Evolutionary conservation across 1,140 invertebrate species (phyloP).

Genomic region (Drosophila punjabiensis): DNA sequence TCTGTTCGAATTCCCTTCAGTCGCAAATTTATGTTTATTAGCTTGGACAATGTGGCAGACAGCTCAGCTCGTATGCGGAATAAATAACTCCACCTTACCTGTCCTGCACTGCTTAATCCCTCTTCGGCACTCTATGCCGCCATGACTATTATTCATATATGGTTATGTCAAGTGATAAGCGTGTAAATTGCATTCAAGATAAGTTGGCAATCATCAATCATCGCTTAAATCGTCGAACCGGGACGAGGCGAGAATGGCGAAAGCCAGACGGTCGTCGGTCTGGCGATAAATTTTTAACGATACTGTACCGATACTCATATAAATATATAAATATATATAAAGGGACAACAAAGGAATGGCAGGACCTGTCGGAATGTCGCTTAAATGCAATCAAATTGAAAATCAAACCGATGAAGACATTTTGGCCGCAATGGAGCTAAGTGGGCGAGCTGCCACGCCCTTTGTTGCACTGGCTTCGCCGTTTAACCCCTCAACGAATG

Average conservation of each 20-base stretch:
- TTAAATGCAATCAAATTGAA: constrained; percentile 82
- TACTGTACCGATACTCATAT: constrained; percentile 9
- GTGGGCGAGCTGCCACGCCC: constrained; percentile 50
- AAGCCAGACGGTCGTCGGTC: constrained; percentile 14
- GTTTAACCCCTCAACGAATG: constrained; percentile 10
- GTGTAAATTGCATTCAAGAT: constrained; percentile 65
- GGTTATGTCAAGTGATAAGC: constrained; percentile 59
- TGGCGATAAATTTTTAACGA: constrained; percentile 59
- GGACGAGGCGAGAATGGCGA: constrained; percentile 23
- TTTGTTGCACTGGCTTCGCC: constrained; percentile 63
- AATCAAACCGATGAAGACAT: constrained; percentile 79
- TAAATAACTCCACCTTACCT: constrained; percentile 32
- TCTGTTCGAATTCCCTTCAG: constrained; percentile 18
- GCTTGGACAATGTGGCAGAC: constrained; percentile 35
- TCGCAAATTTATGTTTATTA: constrained; percentile 52
- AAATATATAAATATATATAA: constrained; percentile 9
- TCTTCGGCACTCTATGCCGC: neutral
- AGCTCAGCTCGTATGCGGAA: constrained; percentile 18
- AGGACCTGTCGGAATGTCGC: constrained; percentile 48
- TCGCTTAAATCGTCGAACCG: constrained; percentile 66
- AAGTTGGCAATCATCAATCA: constrained; percentile 68
- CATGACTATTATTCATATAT: constrained; percentile 42
- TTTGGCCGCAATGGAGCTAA: constrained; percentile 64
- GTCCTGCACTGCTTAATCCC: constrained; percentile 41
- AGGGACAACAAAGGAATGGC: constrained; percentile 20